Evolutionary conservation across 1,140 invertebrate genomes (phyloP).

Genomic region (Bombus fervidus): DNA sequence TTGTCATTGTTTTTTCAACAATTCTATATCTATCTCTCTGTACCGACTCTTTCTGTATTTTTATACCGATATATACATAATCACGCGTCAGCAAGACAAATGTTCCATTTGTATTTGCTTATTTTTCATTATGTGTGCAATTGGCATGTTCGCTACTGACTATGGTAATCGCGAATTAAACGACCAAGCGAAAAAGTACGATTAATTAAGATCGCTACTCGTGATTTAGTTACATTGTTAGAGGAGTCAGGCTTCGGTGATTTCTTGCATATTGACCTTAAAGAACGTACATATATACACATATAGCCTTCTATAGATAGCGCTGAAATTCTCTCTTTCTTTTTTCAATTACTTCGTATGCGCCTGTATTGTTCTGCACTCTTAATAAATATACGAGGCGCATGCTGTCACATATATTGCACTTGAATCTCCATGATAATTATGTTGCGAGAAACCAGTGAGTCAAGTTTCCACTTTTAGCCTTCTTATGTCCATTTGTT

Average conservation of each 20-base stretch:
- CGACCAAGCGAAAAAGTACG: neutral
- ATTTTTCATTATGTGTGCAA: neutral
- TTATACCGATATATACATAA: neutral
- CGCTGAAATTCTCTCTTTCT: neutral
- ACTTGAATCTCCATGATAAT: conserved; percentile 11
- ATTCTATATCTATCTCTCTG: too few species aligned
- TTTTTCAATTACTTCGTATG: neutral
- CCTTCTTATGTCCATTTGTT: neutral
- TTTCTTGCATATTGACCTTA: neutral
- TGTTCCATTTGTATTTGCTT: neutral
- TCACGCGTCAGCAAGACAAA: neutral
- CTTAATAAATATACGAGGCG: neutral
- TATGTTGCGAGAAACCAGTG: neutral
- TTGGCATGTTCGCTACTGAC: too few species aligned
- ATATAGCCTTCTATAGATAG: neutral
- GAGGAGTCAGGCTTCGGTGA: neutral
- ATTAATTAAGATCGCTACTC: neutral
- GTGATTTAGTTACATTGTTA: conserved; percentile 1
- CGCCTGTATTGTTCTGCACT: neutral
- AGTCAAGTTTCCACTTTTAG: neutral
- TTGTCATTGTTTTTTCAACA: neutral
- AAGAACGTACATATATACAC: neutral
- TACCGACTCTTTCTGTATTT: neutral
- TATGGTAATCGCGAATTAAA: neutral
- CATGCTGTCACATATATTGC: neutral